Percentiles rank a stretch among this genome's conserved stretches.
These are phyloP conservation scores for Dynastes tityus DNA, from an alignment of 2,888 invertebrate genomes.

Conservation along the genomic window DNA sequence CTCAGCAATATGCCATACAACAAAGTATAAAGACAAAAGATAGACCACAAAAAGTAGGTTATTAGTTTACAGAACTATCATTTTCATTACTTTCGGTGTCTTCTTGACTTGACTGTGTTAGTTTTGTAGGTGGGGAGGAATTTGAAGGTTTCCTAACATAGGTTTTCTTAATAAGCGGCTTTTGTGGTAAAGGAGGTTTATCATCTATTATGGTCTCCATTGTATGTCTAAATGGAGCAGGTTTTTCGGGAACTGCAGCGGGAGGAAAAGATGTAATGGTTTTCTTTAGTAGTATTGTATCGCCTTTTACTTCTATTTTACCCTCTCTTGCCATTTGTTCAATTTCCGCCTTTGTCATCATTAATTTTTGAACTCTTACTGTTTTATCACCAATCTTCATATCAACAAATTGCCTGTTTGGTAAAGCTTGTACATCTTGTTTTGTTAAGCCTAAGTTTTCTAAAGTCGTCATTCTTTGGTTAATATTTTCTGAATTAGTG, in stretches of 20 bases:
- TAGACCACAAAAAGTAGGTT: background rate
- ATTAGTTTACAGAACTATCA: slow-evolving; percentile 18
- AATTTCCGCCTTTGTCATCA: slow-evolving; percentile 79
- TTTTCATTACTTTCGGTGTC: slow-evolving; percentile 24
- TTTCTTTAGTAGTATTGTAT: slow-evolving; percentile 62
- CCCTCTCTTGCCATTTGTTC: slow-evolving; percentile 79
- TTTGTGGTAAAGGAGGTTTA: slow-evolving; percentile 48
- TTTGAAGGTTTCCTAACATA: slow-evolving; percentile 55
- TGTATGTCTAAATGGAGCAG: slow-evolving; percentile 45
- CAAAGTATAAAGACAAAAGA: background rate
- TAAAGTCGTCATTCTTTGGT: slow-evolving; percentile 56
- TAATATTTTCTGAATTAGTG: slow-evolving; percentile 58
- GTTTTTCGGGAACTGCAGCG: background rate
- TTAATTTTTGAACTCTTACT: slow-evolving; percentile 78
- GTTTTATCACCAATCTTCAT: slow-evolving; percentile 74
- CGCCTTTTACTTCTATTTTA: slow-evolving; percentile 76
- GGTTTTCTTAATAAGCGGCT: slow-evolving; percentile 56
- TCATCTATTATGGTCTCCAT: slow-evolving; percentile 56
- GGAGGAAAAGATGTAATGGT: background rate
- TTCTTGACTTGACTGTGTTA: slow-evolving; percentile 2
- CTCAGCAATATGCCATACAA: background rate
- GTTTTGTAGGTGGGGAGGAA: background rate
- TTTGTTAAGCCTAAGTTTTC: slow-evolving; percentile 62
- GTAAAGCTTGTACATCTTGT: slow-evolving; percentile 62
- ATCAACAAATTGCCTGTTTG: slow-evolving; percentile 63